A percentile compares a stretch with the other conserved stretches of the same genome.
These are phyloP conservation scores for Dicranocentrus wangi DNA, from an alignment of 2,888 invertebrate species.

Conservation along the genomic window DNA sequence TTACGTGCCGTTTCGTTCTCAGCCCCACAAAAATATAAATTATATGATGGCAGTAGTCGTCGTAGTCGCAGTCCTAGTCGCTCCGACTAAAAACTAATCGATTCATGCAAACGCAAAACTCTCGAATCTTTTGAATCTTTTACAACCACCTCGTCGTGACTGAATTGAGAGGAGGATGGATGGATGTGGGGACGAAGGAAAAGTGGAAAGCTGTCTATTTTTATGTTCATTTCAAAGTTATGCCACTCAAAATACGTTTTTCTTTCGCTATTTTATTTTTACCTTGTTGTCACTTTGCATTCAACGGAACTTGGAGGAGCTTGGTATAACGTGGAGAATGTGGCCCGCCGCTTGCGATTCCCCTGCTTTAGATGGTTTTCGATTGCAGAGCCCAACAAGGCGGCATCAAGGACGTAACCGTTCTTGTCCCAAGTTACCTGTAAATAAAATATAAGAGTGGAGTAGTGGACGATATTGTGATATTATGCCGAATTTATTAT, in stretches of 20 bases:
- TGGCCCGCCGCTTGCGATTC: conserved; percentile 70
- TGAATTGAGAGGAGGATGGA: no score
- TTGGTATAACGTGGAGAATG: conserved; percentile 71
- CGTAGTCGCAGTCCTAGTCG: no score
- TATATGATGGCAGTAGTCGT: no score
- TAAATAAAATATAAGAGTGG: no score
- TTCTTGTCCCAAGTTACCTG: conserved; percentile 66
- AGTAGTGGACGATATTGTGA: no score
- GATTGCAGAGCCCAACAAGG: conserved; percentile 71
- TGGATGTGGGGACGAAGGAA: no score
- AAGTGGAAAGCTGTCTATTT: background rate
- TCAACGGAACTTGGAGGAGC: conserved; percentile 65
- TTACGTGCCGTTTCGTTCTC: no score
- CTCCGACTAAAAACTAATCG: no score
- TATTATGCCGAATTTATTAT: no score
- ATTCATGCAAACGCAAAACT: no score
- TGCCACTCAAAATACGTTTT: background rate
- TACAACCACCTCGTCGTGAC: background rate
- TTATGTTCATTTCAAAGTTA: no score
- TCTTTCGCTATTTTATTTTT: conserved; percentile 22
- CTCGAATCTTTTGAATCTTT: background rate
- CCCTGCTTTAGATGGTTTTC: conserved; percentile 70
- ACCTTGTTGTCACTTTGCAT: conserved; percentile 69
- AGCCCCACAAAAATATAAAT: no score
- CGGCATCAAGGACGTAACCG: conserved; percentile 71